These are phyloP conservation scores for Cephonodes hylas DNA, from an alignment of 2,888 invertebrate species.

Conservation along the genomic window DNA sequence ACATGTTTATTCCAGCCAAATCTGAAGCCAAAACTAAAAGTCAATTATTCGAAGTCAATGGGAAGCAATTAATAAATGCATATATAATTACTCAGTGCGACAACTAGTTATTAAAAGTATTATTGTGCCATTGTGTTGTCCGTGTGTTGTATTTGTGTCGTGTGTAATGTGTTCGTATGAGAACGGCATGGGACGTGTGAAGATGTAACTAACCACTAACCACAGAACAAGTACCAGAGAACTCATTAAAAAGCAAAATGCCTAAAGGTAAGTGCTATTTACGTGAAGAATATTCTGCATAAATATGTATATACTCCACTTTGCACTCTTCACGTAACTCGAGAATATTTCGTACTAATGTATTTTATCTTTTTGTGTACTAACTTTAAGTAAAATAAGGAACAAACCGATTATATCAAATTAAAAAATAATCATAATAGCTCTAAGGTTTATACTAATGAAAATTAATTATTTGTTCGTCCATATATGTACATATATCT, in stretches of 20 bases:
- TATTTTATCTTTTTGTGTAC: too few species aligned
- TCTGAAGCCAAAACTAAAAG: conserved; percentile 49
- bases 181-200: conserved; percentile 53
- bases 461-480: too few species aligned
- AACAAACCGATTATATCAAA: too few species aligned
- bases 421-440: too few species aligned
- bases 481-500: too few species aligned
- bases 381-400: too few species aligned
- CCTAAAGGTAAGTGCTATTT: conserved; percentile 62
- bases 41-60: conserved; percentile 41
- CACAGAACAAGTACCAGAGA: conserved; percentile 40
- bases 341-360: too few species aligned
- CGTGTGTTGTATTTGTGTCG: conserved; percentile 37
- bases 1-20: conserved; percentile 46
- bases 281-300: too few species aligned
- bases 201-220: conserved; percentile 51
- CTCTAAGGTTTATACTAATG: too few species aligned
- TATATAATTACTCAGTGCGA: conserved; percentile 29
- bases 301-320: too few species aligned
- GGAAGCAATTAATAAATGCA: conserved; percentile 31
- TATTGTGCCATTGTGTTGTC: conserved; percentile 33
- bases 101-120: conserved; percentile 32
- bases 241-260: conserved; percentile 50
- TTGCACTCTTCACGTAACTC: too few species aligned
- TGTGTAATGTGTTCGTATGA: conserved; percentile 51